phyloP scores from a whole-genome alignment of 1,140 invertebrate species.

The Drosophila nannoptera region DNA sequence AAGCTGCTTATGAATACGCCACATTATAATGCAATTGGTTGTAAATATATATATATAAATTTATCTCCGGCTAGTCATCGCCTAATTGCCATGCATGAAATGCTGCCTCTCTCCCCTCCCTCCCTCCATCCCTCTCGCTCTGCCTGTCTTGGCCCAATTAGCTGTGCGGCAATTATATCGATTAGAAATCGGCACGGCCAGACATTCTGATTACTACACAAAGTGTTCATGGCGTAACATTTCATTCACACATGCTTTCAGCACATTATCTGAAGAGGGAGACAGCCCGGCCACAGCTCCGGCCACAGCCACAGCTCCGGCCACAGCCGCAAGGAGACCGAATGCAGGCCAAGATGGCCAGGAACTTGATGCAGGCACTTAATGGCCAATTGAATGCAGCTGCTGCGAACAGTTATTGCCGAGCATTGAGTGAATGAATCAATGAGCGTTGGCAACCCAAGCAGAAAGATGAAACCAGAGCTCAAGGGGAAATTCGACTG shows the following conservation, averaged over 20 bases:
- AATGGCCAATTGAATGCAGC: constrained; percentile 39
- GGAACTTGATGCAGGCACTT: constrained; percentile 16
- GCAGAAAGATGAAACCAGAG: constrained; percentile 55
- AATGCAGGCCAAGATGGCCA: constrained; percentile 23
- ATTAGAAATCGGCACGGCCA: background rate
- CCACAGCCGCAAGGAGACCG: no score
- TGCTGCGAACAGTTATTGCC: constrained; percentile 44
- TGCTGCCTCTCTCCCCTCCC: background rate
- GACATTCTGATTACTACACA: background rate
- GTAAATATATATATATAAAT: background rate
- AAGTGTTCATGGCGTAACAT: background rate
- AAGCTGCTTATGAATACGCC: no score
- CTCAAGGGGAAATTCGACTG: constrained; percentile 31
- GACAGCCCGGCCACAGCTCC: background rate
- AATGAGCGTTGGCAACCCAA: constrained; percentile 45
- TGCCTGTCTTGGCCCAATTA: background rate
- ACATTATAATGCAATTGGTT: background rate
- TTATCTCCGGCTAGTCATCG: no score
- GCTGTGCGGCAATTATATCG: background rate
- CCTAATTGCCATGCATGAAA: background rate
- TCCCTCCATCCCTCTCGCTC: background rate
- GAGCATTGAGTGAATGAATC: constrained; percentile 23
- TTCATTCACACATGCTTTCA: constrained; percentile 17
- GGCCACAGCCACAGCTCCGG: background rate
- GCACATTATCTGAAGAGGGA: no score